Percentiles rank a stretch among this genome's conserved stretches.
phyloP scores from a whole-genome alignment of 2,797 vertebrate species.

The Smutsia temminckii region DNA sequence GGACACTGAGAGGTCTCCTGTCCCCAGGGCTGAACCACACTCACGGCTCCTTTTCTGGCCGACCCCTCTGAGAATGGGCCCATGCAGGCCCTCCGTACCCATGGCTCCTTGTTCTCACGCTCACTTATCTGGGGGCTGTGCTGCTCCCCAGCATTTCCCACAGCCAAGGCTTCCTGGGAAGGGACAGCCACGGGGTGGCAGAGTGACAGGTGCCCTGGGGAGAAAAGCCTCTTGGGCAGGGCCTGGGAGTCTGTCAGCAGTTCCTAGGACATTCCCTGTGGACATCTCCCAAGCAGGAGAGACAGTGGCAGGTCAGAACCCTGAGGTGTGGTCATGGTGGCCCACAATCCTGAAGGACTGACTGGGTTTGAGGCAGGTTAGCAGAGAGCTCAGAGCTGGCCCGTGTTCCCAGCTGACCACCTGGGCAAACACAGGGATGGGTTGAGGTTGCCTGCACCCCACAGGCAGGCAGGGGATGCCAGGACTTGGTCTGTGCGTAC shows the following conservation, averaged over 20 bases:
- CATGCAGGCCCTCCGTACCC: not conserved
- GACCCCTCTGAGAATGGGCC: not conserved
- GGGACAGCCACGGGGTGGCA: not conserved
- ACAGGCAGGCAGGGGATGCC: not conserved
- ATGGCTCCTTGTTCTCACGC: not conserved
- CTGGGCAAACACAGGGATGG: not conserved
- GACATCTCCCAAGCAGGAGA: not conserved
- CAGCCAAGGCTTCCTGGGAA: not conserved
- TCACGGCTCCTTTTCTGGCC: not conserved
- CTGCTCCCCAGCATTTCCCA: no score
- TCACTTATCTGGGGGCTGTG: not conserved
- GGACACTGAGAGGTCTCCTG: not conserved
- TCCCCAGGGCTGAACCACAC: not conserved
- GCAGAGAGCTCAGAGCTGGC: not conserved
- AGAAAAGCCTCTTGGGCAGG: not conserved
- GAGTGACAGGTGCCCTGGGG: not conserved
- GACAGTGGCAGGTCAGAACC: no score
- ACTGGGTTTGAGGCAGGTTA: not conserved
- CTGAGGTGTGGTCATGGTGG: not conserved
- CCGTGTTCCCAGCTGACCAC: not conserved
- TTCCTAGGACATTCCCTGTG: not conserved
- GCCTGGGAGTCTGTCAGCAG: not conserved
- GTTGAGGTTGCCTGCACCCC: not conserved
- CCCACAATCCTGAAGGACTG: not conserved
- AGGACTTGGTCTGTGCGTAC: not conserved